Base-by-base conservation (phyloP, 1,140 invertebrate species). In the Ganaspis sp. region DNA sequence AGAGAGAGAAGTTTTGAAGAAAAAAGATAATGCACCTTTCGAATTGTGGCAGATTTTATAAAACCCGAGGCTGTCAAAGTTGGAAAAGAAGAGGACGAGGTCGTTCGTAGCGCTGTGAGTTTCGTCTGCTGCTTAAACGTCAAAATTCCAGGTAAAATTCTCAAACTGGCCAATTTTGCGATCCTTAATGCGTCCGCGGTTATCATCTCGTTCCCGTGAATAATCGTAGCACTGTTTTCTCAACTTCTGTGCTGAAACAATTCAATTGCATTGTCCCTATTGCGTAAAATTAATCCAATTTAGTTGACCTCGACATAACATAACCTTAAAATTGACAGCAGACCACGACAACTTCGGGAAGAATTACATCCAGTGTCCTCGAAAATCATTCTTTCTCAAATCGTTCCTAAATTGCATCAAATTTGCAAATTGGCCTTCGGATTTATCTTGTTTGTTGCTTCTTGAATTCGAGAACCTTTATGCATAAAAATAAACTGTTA, bases 201-300 rank as follows among this genome's bases (percentile, higher is more conserved):
- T 74, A 82, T 87, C 85, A 87, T 88, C 82, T 80, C 82, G 77
- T 49, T 69, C 58, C 17, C 78, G 73, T 77, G 26, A 42, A 58
- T 42, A 49, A 70, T 78, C 70, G 58, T 73, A 37, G 42, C 53
- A 73, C 19, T 73, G 74, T 70, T 72, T 54, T 45, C 73, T 72
- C 71, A 64, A 71, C 64, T 45, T 73, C 40, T 40, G 76, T 83
- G 75, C 45, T 69, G 75, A 71, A 79, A 78, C 81, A 83, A 84
- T 87, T 84, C 83, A 84, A 81, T 86, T 84, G 85, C 80, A 76
- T 84, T 78, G 80, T 78, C 73, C 82, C 73, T 85, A 86, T 90
- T 90, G 89, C 88, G 87, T 90, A 90, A 90, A 90, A 90, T 89
- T 89, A 89, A 90, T 90, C 88, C 87, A 83, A 90, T 90, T 90